Evolutionary conservation across 2,888 invertebrate species (phyloP), one percentile per base, ranked within the genome.

Genomic region (Pyrochroa serraticornis): DNA sequence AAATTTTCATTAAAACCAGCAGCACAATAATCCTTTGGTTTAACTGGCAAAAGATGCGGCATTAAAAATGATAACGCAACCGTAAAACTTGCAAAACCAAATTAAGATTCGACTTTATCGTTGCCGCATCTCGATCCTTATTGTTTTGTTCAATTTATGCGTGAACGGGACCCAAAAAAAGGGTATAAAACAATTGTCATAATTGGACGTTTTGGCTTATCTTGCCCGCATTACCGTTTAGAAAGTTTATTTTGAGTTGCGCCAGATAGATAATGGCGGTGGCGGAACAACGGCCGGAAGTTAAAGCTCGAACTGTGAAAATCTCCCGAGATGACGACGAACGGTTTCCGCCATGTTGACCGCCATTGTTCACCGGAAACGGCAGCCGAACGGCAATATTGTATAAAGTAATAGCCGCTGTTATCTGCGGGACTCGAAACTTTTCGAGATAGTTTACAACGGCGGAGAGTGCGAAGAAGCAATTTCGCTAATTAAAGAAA

Each of bases 351-450:
- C 31, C 32, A 32, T 57, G 45, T 45, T 57, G 57, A 57, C 57
- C 51, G 51, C 34, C 42, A 51, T 57, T 57, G 51, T 57, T 51
- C 41, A 46, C 50, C 41, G 51, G 57, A 51, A 57, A 57, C 34
- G 45, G 35, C 38, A 32, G 45, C 46, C 35, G 51, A 57, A 57
- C 51, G 36, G 57, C 42, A 57, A 41, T 39, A 51, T 46, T 51
- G 50, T 44, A 32, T 30, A 46, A 50, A 50, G 36, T 57, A 45
- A 57, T 57, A 41, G 52, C 45, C 13, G 22, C 12, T 45, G 39
- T 53, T 53, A 45, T 45, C 39, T 31, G 38, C n/a, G 7, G 12
- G 31, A 3, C 30, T n/a, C 38, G 6, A 10, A 41, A 33, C 8
- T 49, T 34, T n/a, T n/a, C 7, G 9, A 2, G 41, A 32, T 41